Evolutionary conservation across 2,888 invertebrate genomes (phyloP), one percentile per base, ranked within the genome.

Genomic region (Rhorus exstirpatorius): DNA sequence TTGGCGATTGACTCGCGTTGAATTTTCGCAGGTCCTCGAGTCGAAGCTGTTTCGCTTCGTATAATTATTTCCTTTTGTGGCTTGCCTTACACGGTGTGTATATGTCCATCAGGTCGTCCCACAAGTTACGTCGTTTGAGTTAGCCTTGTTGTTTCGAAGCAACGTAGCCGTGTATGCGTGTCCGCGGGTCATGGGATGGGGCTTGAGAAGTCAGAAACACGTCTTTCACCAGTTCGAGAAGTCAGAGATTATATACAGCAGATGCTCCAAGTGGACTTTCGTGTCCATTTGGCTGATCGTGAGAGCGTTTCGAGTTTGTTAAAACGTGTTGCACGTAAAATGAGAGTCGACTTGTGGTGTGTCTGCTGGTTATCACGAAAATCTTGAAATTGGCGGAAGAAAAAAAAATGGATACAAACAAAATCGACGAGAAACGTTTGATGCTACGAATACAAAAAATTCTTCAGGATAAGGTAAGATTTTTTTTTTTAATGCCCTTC

Each of bases 201-300:
- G 14, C 12, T 35, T 14, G 58, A 67, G 75, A 79, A 79, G 82
- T 79, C 79, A 82, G 70, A 55, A 82, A 70, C 76, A 67, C 75
- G 75, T 79, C 79, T 82, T 82, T 71, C 71, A 71, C 68, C 79
- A 41, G 55, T 24, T n/a, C 46, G 65, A 26, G 78, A 75, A 78
- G 78, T 63, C n/a, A n/a, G 46, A 78, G 74, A 82, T 82, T 82
- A n/a, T n/a, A n/a, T n/a, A n/a, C n/a, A 82, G 74, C 61, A 17
- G 8, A 53, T 44, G 51, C 72, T 74, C 46, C 38, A 19, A 61
- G 68, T 38, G 53, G 49, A 81, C 72, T 61, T 78, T 78, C 81
- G 72, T 61, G 61, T 72, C n/a, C n/a, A 51, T 60, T 65, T 53
- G 71, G 53, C 53, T 31, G 53, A 61, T 44, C 35, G 38, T 41